phyloP scores from a whole-genome alignment of 2,113 vertebrate genomes.

The Microtus montanus region DNA sequence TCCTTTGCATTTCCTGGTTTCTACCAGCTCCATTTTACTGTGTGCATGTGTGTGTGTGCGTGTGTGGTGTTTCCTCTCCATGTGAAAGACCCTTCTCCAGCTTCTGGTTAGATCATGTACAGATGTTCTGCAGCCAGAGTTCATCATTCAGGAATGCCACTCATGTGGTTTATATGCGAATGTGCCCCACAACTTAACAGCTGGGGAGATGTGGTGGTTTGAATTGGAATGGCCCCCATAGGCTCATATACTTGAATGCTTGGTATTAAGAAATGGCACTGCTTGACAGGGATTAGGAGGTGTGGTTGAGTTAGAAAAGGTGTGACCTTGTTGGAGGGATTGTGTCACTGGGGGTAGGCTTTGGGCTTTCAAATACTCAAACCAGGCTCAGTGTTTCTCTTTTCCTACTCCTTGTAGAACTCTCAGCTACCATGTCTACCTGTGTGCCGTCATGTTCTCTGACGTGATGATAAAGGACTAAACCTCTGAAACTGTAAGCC shows the following conservation, averaged over 20 bases:
- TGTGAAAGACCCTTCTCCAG: not conserved
- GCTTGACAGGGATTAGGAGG: not conserved
- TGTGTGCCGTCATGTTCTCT: too few relatives aligned
- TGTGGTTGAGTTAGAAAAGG: not conserved
- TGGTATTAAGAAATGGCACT: not conserved
- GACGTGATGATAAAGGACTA: not conserved
- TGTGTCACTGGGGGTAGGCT: not conserved
- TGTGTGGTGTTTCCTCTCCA: not conserved
- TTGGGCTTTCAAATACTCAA: not conserved
- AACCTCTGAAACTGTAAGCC: not conserved
- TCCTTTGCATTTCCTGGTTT: conserved; percentile 5
- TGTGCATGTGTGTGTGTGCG: not conserved
- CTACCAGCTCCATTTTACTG: not conserved
- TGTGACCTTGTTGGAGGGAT: not conserved
- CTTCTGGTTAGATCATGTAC: not conserved
- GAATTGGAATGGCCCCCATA: not conserved
- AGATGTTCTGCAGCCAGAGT: not conserved
- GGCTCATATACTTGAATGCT: not conserved
- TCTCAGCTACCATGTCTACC: not conserved
- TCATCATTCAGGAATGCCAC: not conserved
- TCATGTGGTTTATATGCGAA: not conserved
- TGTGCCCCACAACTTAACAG: not conserved
- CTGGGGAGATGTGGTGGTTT: not conserved
- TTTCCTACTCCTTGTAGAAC: not conserved
- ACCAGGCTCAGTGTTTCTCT: not conserved